Base-by-base conservation (phyloP, 2,113 vertebrate species). In the Tachuris rubrigastra region DNA sequence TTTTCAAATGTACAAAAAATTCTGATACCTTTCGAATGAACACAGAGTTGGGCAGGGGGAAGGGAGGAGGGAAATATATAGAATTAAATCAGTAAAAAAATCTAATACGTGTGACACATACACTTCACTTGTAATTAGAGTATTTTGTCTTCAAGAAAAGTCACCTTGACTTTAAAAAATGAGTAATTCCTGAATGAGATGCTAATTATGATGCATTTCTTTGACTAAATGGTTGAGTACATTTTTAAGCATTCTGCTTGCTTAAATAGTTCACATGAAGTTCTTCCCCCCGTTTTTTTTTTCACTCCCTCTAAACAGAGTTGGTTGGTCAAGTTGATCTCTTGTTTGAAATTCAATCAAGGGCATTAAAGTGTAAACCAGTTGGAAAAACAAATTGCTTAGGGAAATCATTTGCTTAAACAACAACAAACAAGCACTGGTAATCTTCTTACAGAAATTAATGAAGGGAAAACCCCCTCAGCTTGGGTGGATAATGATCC, bases 371-470 rank as follows among this genome's bases (percentile, higher is more conserved):
- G 98, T 99, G 99, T 99, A 99, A 99, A 99, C 98, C 99, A 98
- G 98, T 99, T 99, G 99, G 98, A 99, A 99, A 99, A 99, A 99
- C 99, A 99, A 99, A 99, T 98, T 98, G 99, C 98, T 99, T 99
- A 99, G 98, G 99, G 98, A 99, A 99, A 99, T 99, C 98, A 99
- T 99, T 99, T 99, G 98, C 98, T 98, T 99, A 98, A 99, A 99
- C 99, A 99, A 99, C 99, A 99, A 99, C 99, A 99, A 99, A 99
- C 98, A 98, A 99, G 98, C 97, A 93, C 97, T 98, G 92, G 98
- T 99, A 99, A 99, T 99, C 99, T 99, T 98, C 98, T 99, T 99
- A 99, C 98, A 98, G 99, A 99, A 99, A 99, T 99, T 99, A 99
- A 99, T 99, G 99, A 99, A 98, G 98, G 98, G 98, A 97, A 98